Evolutionary conservation across 2,113 vertebrate genomes (phyloP), one percentile per base, ranked within the genome.

Genomic region (Lophotis ruficrista): DNA sequence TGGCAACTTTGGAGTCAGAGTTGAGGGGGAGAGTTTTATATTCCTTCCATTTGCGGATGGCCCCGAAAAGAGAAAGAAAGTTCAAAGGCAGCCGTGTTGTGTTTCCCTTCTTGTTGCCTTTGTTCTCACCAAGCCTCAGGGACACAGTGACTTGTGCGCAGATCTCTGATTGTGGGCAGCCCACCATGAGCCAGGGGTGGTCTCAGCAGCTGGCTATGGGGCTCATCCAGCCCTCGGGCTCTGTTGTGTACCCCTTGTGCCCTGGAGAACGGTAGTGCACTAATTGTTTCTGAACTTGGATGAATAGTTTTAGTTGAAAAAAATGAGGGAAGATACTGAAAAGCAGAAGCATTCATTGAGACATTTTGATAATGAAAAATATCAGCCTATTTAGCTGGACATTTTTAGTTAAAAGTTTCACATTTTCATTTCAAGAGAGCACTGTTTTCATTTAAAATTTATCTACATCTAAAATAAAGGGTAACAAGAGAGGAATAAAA

Each of bases 301-400:
- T 85, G 64, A 71, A 58, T 61, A 37, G 22, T 61, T 85, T 60
- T 57, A 47, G 16, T 24, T 75, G 14, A 24, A 64, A 27, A 89
- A 37, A 48, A 65, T 1, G 6, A 28, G 5, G 3, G 16, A 48
- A 50, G 27, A 48, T 35, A 60, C 20, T 3, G 4, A 93, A 75
- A 53, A 58, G 10, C 24, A 71, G 48, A 90, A 53, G 16, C 35
- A 76, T 68, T 93, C 4, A 51, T 73, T 93, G 87, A 82, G 68
- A 58, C 12, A 50, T 91, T 61, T 93, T 79, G 90, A 76, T 93
- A 90, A 80, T 92, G 38, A 92, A 93, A 93, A 90, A 41, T 76
- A 69, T 28, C 53, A 69, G 45, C 35, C 57, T 60, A 43, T 82
- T 76, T 60, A 51, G 27, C 22, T 70, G 70, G 66, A 72, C 53